Conservation (phyloP, 37 sponge, comb jelly and placozoan genomes). For the Theonella swinhoei region DNA sequence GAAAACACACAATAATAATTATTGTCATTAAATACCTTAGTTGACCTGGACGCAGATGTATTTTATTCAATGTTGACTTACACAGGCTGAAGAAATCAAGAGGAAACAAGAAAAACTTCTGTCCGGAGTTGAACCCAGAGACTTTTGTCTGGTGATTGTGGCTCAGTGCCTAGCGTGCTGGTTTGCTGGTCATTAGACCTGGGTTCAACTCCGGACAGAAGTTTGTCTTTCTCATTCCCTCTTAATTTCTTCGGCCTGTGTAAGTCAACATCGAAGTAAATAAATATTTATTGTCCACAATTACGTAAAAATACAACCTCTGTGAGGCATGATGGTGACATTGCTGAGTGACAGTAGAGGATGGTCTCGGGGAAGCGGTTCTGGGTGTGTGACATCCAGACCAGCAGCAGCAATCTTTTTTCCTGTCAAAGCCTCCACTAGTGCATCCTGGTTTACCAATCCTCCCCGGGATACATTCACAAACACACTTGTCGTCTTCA, state of each 20-base stretch:
- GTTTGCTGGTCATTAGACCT: no score
- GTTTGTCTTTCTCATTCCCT: no score
- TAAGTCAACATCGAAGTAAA: no score
- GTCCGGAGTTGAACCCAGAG: no score
- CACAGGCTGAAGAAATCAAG: no score
- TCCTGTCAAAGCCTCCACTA: slow-evolving; percentile 49
- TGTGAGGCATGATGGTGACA: slow-evolving; percentile 80
- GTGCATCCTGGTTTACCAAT: slow-evolving; percentile 87
- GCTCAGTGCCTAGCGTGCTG: no score
- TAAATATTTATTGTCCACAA: no score
- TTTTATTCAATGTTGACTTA: no score
- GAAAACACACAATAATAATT: neutral
- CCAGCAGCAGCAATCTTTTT: slow-evolving; percentile 71
- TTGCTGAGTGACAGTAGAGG: slow-evolving; percentile 67
- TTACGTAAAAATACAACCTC: slow-evolving; percentile 9
- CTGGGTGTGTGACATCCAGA: slow-evolving; percentile 86
- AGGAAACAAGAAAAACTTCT: no score
- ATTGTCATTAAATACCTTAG: neutral
- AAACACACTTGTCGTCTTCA: slow-evolving; percentile 74
- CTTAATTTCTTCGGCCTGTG: no score
- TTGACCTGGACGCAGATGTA: neutral
- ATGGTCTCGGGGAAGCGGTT: slow-evolving; percentile 84
- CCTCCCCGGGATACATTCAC: slow-evolving; percentile 75
- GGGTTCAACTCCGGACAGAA: no score
- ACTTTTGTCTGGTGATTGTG: no score